Percentiles rank a stretch among this genome's conserved stretches.
Evolutionary conservation across 2,113 vertebrate species (phyloP).

Genomic region (Silurus asotus): DNA sequence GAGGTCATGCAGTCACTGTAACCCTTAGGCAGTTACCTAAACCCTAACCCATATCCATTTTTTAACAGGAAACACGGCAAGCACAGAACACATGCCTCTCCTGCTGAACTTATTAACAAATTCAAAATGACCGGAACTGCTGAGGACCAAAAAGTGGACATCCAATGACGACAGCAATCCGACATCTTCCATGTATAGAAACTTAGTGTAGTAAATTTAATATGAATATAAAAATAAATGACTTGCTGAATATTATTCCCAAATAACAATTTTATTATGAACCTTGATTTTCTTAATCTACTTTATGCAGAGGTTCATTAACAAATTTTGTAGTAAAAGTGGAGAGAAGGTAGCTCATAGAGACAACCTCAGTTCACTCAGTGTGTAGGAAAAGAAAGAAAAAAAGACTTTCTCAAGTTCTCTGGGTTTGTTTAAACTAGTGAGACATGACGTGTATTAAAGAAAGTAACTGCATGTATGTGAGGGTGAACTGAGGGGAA

Average conservation of each 20-base stretch:
- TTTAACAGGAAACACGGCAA: too few relatives aligned
- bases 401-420: not conserved
- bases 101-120: too few relatives aligned
- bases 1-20: not conserved
- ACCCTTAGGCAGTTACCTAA: not conserved
- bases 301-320: not conserved
- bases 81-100: too few relatives aligned
- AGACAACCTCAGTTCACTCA: constrained; percentile 53
- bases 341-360: constrained; percentile 48
- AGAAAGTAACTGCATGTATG: not conserved
- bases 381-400: not conserved
- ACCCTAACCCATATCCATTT: not conserved
- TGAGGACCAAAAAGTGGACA: too few relatives aligned
- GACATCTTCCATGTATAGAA: too few relatives aligned
- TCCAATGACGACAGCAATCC: too few relatives aligned
- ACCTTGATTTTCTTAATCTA: not conserved
- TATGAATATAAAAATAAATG: not conserved
- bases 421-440: not conserved
- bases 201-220: not conserved
- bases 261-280: not conserved
- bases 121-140: too few relatives aligned
- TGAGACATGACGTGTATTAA: not conserved
- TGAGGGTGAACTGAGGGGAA: not conserved
- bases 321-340: constrained; percentile 44
- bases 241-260: not conserved